Conservation (phyloP, 1,140 invertebrate species). For the Drosophila miranda region DNA sequence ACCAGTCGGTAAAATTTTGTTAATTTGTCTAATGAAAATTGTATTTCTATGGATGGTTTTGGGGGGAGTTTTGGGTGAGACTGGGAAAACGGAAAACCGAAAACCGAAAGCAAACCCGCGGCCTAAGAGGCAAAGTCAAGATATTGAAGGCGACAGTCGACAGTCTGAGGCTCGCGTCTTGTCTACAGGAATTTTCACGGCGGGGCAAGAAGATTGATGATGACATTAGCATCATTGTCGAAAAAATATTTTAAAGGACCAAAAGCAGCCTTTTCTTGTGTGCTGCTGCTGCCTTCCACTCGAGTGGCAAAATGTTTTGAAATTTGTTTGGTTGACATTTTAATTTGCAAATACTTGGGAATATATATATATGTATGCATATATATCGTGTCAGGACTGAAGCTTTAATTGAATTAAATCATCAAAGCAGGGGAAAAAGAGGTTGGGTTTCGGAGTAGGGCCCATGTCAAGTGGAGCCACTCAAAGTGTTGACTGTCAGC, state of each 20-base stretch:
- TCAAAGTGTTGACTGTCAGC: constrained; percentile 77
- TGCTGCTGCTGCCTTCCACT: constrained; percentile 26
- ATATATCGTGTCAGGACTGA: constrained; percentile 35
- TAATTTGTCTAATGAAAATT: constrained; percentile 82
- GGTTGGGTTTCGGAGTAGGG: constrained; percentile 19
- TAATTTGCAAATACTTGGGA: constrained; percentile 75
- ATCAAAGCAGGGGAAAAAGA: constrained; percentile 47
- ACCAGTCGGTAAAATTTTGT: constrained; percentile 63
- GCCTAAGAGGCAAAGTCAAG: constrained; percentile 51
- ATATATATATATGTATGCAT: constrained; percentile 12
- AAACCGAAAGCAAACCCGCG: constrained; percentile 44
- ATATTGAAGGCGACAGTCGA: constrained; percentile 61
- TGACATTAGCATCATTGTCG: constrained; percentile 81
- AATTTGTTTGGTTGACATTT: constrained; percentile 77
- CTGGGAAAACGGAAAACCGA: neutral
- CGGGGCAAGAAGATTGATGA: constrained; percentile 78
- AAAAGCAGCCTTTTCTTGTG: constrained; percentile 31
- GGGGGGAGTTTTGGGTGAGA: constrained; percentile 2
- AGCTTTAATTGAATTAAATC: constrained; percentile 80
- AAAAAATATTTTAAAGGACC: constrained; percentile 59
- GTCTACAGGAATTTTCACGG: constrained; percentile 49
- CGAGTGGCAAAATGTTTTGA: constrained; percentile 59
- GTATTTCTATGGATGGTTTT: constrained; percentile 5
- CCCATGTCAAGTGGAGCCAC: constrained; percentile 72
- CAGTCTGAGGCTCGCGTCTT: constrained; percentile 45